Evolutionary conservation across 2,888 invertebrate genomes (phyloP).

Genomic region (Drosophila monieri): DNA sequence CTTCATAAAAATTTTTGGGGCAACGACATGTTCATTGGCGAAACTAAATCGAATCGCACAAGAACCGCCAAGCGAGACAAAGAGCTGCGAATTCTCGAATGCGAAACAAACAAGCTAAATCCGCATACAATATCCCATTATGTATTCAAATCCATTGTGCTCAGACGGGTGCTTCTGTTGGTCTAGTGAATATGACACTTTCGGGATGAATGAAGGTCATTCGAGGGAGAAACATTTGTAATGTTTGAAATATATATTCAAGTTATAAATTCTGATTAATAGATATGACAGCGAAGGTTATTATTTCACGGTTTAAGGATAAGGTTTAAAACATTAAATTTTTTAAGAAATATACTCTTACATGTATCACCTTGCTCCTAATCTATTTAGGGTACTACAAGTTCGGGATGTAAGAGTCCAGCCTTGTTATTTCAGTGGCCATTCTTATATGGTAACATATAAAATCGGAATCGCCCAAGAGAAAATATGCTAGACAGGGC

Average conservation of each 20-base stretch:
- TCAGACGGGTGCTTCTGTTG: slow-evolving; percentile 16
- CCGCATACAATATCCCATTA: slow-evolving; percentile 61
- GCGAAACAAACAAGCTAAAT: slow-evolving; percentile 21
- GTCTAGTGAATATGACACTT: slow-evolving; percentile 6
- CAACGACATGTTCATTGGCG: slow-evolving; percentile 66
- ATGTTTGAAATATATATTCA: not conserved
- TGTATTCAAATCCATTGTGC: slow-evolving; percentile 36
- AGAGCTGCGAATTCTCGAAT: slow-evolving; percentile 40
- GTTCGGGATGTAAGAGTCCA: not conserved
- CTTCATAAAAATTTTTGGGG: slow-evolving; percentile 69
- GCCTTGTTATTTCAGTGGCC: slow-evolving; percentile 16
- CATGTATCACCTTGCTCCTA: not conserved
- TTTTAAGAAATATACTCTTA: not conserved
- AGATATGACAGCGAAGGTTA: not conserved
- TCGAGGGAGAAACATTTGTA: not conserved
- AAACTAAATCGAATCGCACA: slow-evolving; percentile 43
- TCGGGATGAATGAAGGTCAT: slow-evolving; percentile 1
- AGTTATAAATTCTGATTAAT: not conserved
- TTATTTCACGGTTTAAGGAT: not conserved
- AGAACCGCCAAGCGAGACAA: slow-evolving; percentile 48
- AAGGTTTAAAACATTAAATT: not conserved
- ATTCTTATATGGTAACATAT: slow-evolving; percentile 37
- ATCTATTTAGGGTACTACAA: slow-evolving; percentile 25
- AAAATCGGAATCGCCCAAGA: slow-evolving; percentile 59
- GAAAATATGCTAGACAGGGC: slow-evolving; percentile 48